These are phyloP conservation scores for Cybosia mesomella DNA, from an alignment of 2,888 invertebrate genomes.

Conservation along the genomic window DNA sequence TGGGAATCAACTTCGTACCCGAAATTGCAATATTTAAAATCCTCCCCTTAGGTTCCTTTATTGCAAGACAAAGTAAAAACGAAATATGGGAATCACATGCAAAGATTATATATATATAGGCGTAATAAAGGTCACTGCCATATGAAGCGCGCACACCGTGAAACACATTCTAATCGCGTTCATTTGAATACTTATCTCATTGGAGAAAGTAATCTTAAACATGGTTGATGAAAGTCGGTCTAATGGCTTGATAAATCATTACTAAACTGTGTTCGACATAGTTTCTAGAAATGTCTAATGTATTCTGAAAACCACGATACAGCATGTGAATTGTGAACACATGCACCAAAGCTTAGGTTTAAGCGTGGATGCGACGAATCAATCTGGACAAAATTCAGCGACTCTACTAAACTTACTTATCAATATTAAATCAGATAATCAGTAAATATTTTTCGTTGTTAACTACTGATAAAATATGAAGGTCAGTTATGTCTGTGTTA, in stretches of 20 bases:
- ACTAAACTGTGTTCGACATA: not conserved
- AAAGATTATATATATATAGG: not conserved
- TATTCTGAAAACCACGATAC: not conserved
- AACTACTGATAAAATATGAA: not conserved
- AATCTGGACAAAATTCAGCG: not conserved
- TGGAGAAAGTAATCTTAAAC: slow-evolving; percentile 39
- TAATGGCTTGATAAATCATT: not conserved
- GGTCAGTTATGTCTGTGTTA: not conserved
- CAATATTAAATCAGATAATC: not conserved
- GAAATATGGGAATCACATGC: not conserved
- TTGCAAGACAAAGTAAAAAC: not conserved
- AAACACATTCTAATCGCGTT: slow-evolving; percentile 28
- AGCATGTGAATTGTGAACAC: not conserved
- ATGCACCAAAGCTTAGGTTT: not conserved
- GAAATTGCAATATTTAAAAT: not conserved
- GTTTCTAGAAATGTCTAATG: not conserved
- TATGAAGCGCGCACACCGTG: slow-evolving; percentile 33
- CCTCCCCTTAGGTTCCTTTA: not conserved
- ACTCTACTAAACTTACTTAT: not conserved
- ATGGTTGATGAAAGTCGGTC: slow-evolving; percentile 24
- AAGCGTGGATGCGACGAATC: not conserved
- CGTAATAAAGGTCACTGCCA: slow-evolving; percentile 28
- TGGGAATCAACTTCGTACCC: not conserved
- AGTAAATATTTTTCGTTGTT: not conserved
- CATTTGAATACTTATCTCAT: slow-evolving; percentile 36